These are phyloP conservation scores for Dioctria rufipes DNA, from an alignment of 2,888 invertebrate species.

Conservation along the genomic window DNA sequence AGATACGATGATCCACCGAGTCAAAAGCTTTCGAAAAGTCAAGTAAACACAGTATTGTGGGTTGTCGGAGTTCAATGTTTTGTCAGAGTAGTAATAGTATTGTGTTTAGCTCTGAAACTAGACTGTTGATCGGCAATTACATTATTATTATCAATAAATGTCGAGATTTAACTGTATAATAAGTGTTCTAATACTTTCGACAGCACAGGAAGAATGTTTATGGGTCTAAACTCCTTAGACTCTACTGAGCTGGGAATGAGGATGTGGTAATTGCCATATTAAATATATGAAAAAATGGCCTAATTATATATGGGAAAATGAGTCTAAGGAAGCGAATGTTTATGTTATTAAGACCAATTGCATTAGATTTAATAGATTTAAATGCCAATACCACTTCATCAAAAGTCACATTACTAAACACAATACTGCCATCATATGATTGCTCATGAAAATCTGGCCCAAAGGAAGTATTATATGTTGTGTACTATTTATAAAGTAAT, in stretches of 20 bases:
- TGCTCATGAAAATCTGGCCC: too few relatives aligned
- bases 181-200: not conserved
- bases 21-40: not conserved
- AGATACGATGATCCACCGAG: not conserved
- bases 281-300: not conserved
- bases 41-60: not conserved
- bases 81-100: not conserved
- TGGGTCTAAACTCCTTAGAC: not conserved
- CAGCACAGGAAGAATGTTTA: not conserved
- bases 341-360: too few relatives aligned
- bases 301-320: not conserved
- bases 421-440: too few relatives aligned
- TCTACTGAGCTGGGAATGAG: not conserved
- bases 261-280: not conserved
- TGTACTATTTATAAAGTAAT: too few relatives aligned
- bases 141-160: not conserved
- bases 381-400: too few relatives aligned
- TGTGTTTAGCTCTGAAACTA: not conserved
- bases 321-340: not conserved
- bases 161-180: not conserved
- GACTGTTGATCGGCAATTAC: not conserved
- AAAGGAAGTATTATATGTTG: too few relatives aligned
- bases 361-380: too few relatives aligned
- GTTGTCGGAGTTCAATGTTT: not conserved
- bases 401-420: too few relatives aligned